phyloP scores from a whole-genome alignment of 1,140 invertebrate species.

The Hyphantria cunea region DNA sequence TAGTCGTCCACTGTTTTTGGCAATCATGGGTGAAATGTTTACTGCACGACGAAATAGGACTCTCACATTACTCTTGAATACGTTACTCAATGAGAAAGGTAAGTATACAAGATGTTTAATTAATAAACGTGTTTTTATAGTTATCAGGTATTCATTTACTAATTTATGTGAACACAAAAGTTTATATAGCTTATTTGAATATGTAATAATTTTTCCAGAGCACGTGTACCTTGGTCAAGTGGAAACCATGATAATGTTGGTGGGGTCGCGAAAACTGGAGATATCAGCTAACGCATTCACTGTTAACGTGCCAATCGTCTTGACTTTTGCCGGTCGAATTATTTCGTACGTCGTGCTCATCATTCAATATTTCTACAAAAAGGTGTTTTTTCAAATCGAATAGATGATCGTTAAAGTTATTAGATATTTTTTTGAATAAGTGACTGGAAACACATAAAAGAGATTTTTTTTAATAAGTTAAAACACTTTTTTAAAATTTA shows the following conservation, averaged over 20 bases:
- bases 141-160: too few relatives aligned
- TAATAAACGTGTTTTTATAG: too few relatives aligned
- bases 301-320: conserved; percentile 43
- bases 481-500: too few relatives aligned
- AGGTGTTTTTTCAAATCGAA: conserved; percentile 6
- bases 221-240: conserved; percentile 35
- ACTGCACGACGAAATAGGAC: conserved; percentile 48
- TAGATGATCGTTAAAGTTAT: neutral
- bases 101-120: neutral
- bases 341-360: conserved; percentile 37
- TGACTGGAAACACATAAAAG: too few relatives aligned
- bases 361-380: conserved; percentile 1
- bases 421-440: too few relatives aligned
- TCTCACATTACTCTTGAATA: conserved; percentile 8
- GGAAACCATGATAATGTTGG: conserved; percentile 52
- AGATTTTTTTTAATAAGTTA: too few relatives aligned
- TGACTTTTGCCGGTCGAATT: conserved; percentile 49
- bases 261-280: conserved; percentile 47
- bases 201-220: conserved; percentile 4
- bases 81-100: conserved; percentile 7
- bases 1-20: conserved; percentile 50
- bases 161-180: too few relatives aligned
- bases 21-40: conserved; percentile 52
- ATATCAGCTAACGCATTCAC: conserved; percentile 49
- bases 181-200: too few relatives aligned